Evolutionary conservation across 1,140 invertebrate species (phyloP).

Genomic region (Triops cancriformis): DNA sequence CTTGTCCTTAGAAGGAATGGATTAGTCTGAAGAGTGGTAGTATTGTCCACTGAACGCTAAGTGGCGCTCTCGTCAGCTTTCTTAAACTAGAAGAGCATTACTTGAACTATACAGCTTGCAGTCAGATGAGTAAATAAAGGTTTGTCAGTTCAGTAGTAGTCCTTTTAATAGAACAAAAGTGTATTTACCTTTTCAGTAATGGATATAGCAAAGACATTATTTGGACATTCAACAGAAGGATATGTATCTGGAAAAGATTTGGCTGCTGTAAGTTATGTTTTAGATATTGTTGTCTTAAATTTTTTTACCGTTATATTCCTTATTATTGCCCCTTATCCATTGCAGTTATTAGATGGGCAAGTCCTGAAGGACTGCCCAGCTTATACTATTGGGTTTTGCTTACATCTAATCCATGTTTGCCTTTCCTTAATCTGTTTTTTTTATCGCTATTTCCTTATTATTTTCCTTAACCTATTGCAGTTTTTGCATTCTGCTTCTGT

Average conservation of each 20-base stretch:
- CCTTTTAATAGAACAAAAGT: not conserved
- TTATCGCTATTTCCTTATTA: not conserved
- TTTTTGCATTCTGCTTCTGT: conserved; percentile 56
- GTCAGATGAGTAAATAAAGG: not conserved
- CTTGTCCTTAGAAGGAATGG: no score
- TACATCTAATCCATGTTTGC: no score
- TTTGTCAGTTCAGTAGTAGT: not conserved
- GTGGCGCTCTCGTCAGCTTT: no score
- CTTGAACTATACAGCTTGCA: no score
- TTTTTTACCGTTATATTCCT: conserved; percentile 23
- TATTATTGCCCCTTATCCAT: not conserved
- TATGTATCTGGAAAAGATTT: conserved; percentile 69
- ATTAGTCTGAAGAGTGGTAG: no score
- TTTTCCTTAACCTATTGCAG: not conserved
- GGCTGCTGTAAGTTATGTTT: conserved; percentile 54
- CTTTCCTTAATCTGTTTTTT: conserved; percentile 55
- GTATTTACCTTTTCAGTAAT: conserved; percentile 41
- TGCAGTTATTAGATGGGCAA: not conserved
- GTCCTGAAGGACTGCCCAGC: no score
- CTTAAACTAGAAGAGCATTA: no score
- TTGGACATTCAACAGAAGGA: conserved; percentile 75
- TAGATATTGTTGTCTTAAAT: conserved; percentile 19
- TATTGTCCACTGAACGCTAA: no score
- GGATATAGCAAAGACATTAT: conserved; percentile 79
- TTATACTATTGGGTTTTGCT: no score